Evolutionary conservation across 2,888 invertebrate species (phyloP), one percentile per base, ranked within the genome.

Genomic region (Salticus scenicus): DNA sequence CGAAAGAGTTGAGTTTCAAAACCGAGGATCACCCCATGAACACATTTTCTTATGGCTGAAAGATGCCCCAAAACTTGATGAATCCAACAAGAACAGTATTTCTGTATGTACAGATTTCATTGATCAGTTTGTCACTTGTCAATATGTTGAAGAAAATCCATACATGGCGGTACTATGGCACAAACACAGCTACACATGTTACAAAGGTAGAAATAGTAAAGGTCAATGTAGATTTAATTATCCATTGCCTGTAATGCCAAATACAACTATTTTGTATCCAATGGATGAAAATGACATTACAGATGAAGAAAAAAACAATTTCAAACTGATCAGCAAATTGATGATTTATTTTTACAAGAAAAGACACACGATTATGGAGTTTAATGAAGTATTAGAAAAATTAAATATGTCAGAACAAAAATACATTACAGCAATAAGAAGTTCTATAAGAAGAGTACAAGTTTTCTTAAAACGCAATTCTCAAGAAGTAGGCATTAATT

Each of bases 1-100:
- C 24, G 28, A 66, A 66, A 12, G 66, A 14, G 66, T 66, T 14
- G 66, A 66, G 24, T 66, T 66, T 66, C 28, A 66, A 66, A 28
- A n/a, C 10, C 63, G 20, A n/a, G 63, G 20, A 12, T 1, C 2
- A 10, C 20, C 20, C 10, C 63, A 57, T 17, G 28, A 66, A 28
- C 66, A 5, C 17, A 66, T 66, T 27, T 66, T 66, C 17, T 30
- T 28, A 5, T 66, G 27, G 8, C 12, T 28, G 14, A 66, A 20
- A 66, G 66, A 30, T 24, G 66, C 30, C 0, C 4, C 8, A 0
- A 14, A 28, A 30, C 28, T 20, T 66, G 66, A 66, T 66, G 10
- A 24, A 7, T 28, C 14, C 0, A 28, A 66, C 28, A 12, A 24
- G 0, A 28, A 27, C 14, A 66, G 66, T 66, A 28, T 66, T n/a